Evolutionary conservation across 2,888 invertebrate genomes (phyloP), one percentile per base, ranked within the genome.

Genomic region (Hyles lineata): DNA sequence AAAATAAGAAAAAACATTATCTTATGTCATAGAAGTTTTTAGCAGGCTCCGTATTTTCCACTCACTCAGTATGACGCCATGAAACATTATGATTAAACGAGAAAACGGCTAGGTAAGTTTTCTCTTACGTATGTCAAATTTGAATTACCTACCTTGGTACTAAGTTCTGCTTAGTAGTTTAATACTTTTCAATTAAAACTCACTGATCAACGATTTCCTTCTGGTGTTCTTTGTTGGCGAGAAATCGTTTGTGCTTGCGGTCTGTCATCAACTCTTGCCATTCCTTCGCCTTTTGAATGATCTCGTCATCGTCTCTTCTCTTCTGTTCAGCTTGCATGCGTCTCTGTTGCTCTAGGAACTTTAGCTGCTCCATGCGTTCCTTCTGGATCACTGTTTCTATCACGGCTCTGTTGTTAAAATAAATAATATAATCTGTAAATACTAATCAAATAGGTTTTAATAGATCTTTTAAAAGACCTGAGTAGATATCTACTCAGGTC

Each of bases 301-400:
- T 83, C 0, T 90, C 89, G 2, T 87, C 87, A 25, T 93, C 93
- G 0, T 90, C 86, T 15, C 80, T 76, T 3, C 81, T 79, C 79
- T 89, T 91, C 76, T 81, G 80, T n/a, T 88, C 89, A 0, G 78
- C 85, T 0, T 80, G 84, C 75, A 90, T 87, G 3, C 83, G 80
- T 63, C 89, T 88, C 35, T 92, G 81, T 72, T 90, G 83, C 3
- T 81, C 79, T 2, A 86, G 75, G 76, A 95, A 95, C 77, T 94
- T 90, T 2, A 92, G 71, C 74, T 95, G 95, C 69, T 88, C 92
- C 1, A 79, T 74, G 15, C 93, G 89, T 80, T 95, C 95, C 35
- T 92, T 93, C 72, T 90, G 91, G n/a, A 90, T 82, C 2, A 87
- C 91, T 2, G 94, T 89, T 77, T 94, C 94, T 76, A 94, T 89